Evolutionary conservation across 1,140 invertebrate species (phyloP).

Genomic region (Drosophila athabasca): DNA sequence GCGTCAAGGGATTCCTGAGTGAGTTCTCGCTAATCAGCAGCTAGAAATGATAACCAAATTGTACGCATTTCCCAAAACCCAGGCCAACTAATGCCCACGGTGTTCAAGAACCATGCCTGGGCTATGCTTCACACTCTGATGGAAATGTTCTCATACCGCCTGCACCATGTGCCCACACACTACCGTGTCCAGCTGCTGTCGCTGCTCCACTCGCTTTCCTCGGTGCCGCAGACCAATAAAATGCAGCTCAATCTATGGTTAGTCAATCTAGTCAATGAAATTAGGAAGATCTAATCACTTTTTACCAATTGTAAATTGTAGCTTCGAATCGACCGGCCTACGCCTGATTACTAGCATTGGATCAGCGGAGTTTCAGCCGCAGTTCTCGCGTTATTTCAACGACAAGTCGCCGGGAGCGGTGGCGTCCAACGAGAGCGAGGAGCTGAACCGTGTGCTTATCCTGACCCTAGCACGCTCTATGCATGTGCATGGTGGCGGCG

Average conservation of each 20-base stretch:
- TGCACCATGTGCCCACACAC: constrained; percentile 98
- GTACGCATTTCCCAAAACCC: not conserved
- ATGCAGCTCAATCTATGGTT: constrained; percentile 95
- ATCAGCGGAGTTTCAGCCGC: constrained; percentile 95
- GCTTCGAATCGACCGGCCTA: constrained; percentile 95
- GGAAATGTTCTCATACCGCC: constrained; percentile 98
- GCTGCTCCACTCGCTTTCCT: constrained; percentile 93
- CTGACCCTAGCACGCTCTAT: constrained; percentile 96
- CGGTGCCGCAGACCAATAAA: constrained; percentile 96
- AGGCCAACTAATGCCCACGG: constrained; percentile 94
- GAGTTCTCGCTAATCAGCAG: constrained; percentile 82
- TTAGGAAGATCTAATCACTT: constrained; percentile 76
- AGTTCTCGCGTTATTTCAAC: constrained; percentile 92
- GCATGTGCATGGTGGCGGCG: constrained; percentile 93
- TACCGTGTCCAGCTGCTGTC: constrained; percentile 96
- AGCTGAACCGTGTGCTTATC: constrained; percentile 95
- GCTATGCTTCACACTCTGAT: constrained; percentile 96
- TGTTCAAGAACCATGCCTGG: constrained; percentile 97
- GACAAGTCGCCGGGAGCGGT: constrained; percentile 90
- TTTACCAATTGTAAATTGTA: not conserved
- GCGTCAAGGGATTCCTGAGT: constrained; percentile 98
- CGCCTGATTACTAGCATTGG: constrained; percentile 95
- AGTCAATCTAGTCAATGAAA: not conserved
- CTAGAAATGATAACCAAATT: not conserved
- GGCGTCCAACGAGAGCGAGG: constrained; percentile 96